These are phyloP conservation scores for Podilymbus podiceps DNA, from an alignment of 2,113 vertebrate genomes.

Conservation along the genomic window DNA sequence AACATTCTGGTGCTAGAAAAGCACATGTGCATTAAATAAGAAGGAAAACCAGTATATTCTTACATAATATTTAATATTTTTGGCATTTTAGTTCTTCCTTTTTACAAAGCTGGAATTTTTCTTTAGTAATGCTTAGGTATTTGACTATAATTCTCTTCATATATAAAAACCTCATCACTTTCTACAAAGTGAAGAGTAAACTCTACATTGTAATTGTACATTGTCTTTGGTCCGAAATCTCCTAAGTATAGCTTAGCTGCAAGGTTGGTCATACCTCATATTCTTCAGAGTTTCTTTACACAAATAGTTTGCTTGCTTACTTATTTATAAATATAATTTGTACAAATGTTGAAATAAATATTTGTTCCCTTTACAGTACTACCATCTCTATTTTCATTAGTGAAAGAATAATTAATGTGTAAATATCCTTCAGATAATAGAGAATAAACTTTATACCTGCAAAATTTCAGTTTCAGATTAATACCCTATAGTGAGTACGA, in stretches of 20 bases:
- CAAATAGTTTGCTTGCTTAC: conserved; percentile 39
- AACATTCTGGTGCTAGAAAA: not conserved
- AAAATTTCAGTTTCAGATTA: conserved; percentile 44
- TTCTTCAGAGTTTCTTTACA: conserved; percentile 31
- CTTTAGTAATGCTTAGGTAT: not conserved
- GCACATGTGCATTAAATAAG: not conserved
- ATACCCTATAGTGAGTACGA: not conserved
- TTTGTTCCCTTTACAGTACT: not conserved
- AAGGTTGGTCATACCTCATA: not conserved
- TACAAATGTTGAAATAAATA: not conserved
- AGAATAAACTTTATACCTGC: conserved; percentile 30
- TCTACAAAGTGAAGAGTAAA: not conserved
- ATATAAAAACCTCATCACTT: not conserved
- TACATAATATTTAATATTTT: not conserved
- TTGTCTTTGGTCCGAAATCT: not conserved
- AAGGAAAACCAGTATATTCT: not conserved
- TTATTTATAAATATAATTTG: conserved; percentile 28
- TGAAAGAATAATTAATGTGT: conserved; percentile 42
- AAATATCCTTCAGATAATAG: conserved; percentile 58
- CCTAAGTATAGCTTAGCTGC: not conserved
- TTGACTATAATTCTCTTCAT: not conserved
- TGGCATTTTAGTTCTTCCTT: not conserved
- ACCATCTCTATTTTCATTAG: conserved; percentile 39
- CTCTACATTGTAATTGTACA: not conserved
- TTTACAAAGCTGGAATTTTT: not conserved